Evolutionary conservation across 2,888 invertebrate species (phyloP).

Genomic region (Chrysomela aeneicollis): DNA sequence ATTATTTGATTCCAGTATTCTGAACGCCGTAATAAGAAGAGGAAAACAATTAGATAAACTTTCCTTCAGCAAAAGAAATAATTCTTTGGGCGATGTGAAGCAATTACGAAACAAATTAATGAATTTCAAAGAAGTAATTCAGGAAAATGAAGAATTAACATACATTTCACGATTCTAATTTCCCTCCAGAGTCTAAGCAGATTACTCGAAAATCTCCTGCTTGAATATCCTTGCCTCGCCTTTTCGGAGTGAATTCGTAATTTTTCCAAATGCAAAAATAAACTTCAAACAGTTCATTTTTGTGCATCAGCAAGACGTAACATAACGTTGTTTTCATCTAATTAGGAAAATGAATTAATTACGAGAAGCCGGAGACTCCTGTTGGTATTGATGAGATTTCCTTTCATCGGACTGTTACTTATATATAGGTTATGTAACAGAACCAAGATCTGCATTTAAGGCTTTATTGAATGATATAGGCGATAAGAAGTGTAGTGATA

Average conservation of each 20-base stretch:
- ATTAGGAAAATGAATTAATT: background rate
- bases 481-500: no score
- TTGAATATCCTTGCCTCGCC: background rate
- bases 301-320: background rate
- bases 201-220: slow-evolving; percentile 7
- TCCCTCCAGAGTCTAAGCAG: slow-evolving; percentile 7
- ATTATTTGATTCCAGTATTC: no score
- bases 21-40: no score
- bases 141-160: slow-evolving; percentile 3
- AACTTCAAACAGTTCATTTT: slow-evolving; percentile 7
- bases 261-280: background rate
- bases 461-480: no score
- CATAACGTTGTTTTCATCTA: background rate
- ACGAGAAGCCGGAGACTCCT: background rate
- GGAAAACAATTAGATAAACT: background rate
- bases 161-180: slow-evolving; percentile 7
- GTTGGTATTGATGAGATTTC: background rate
- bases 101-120: slow-evolving; percentile 5
- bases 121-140: background rate
- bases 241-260: background rate
- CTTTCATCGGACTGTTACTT: no score
- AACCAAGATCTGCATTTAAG: no score
- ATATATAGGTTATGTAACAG: no score
- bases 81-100: background rate
- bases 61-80: background rate